Conservation (phyloP, 2,888 invertebrate species). For the Aquatica leii region DNA sequence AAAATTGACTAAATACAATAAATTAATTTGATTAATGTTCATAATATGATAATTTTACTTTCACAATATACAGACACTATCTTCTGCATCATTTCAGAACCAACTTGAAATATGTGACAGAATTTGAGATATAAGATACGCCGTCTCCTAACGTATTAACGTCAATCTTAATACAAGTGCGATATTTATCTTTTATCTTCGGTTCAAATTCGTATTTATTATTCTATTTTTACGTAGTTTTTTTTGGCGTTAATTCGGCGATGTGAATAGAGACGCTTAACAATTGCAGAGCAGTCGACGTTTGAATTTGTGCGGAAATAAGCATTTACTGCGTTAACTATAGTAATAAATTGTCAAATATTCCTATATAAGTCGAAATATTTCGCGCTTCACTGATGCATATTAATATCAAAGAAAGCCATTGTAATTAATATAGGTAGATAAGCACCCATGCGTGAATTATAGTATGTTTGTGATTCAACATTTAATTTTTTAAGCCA, state of each 20-base stretch:
- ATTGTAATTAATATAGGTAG: slow-evolving; percentile 10
- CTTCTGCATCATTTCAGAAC: slow-evolving; percentile 28
- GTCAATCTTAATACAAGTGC: slow-evolving; percentile 39
- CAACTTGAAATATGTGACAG: slow-evolving; percentile 36
- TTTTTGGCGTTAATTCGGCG: no score
- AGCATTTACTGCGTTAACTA: slow-evolving; percentile 2
- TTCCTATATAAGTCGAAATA: background rate
- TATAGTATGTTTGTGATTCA: slow-evolving; percentile 2
- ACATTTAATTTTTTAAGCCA: slow-evolving; percentile 5
- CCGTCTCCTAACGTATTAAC: slow-evolving; percentile 38
- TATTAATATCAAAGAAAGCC: slow-evolving; percentile 13
- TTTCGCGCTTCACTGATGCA: slow-evolving; percentile 10
- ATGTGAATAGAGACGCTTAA: no score
- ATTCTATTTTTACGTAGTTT: no score
- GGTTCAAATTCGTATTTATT: slow-evolving; percentile 16
- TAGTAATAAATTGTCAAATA: slow-evolving; percentile 10
- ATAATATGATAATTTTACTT: slow-evolving; percentile 30
- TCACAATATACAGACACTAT: slow-evolving; percentile 34
- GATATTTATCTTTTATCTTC: slow-evolving; percentile 33
- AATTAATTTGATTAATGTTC: slow-evolving; percentile 3
- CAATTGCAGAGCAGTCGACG: background rate
- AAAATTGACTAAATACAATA: no score
- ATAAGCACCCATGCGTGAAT: slow-evolving; percentile 1
- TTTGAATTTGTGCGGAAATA: background rate
- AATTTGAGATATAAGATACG: slow-evolving; percentile 32